These are phyloP conservation scores for Sylvicola cinctus DNA, from an alignment of 2,888 invertebrate genomes.

Conservation along the genomic window DNA sequence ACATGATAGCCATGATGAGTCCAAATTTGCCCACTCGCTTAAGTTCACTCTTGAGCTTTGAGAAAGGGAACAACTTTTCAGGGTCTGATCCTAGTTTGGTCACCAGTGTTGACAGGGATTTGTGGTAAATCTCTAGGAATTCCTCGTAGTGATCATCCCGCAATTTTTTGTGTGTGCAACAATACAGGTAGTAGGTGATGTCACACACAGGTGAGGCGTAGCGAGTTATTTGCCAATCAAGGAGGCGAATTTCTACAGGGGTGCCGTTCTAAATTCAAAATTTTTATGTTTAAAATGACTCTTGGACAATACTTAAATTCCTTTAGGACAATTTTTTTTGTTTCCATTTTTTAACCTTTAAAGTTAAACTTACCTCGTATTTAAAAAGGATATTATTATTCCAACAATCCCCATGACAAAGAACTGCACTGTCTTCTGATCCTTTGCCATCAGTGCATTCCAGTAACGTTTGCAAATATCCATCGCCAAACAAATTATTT, in stretches of 20 bases:
- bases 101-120: constrained; percentile 9
- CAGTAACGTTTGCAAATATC: constrained; percentile 12
- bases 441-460: constrained; percentile 10
- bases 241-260: constrained; percentile 12
- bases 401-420: constrained; percentile 23
- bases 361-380: constrained; percentile 9
- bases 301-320: too few species aligned
- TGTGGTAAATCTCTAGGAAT: constrained; percentile 16
- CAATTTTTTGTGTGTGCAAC: constrained; percentile 15
- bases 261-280: background rate
- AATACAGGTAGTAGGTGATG: constrained; percentile 17
- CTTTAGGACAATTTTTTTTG: too few species aligned
- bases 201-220: constrained; percentile 19
- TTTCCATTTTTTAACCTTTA: too few species aligned
- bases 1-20: constrained; percentile 16
- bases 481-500: constrained; percentile 10
- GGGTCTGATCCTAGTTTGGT: constrained; percentile 15
- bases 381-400: constrained; percentile 20
- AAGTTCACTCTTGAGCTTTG: constrained; percentile 14
- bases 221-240: constrained; percentile 21
- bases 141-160: constrained; percentile 12
- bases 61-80: constrained; percentile 12
- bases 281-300: too few species aligned
- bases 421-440: constrained; percentile 19
- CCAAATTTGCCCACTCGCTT: constrained; percentile 15